These are phyloP conservation scores for Rhingia rostrata DNA, from an alignment of 2,888 invertebrate genomes.

Conservation along the genomic window DNA sequence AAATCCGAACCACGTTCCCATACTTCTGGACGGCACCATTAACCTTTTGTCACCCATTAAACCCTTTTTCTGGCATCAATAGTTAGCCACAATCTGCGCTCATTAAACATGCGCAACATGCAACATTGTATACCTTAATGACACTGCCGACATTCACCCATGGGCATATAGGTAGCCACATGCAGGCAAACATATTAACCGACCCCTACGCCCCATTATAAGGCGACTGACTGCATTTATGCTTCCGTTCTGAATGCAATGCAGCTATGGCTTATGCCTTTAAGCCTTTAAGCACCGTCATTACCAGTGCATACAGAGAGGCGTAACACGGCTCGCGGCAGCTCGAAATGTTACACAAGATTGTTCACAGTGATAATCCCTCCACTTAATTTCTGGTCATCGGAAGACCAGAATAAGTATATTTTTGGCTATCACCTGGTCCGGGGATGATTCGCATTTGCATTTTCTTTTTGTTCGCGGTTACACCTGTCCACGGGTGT, in stretches of 20 bases:
- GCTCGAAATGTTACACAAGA: conserved; percentile 59
- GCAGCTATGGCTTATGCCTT: conserved; percentile 31
- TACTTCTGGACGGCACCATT: conserved; percentile 46
- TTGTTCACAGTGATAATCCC: conserved; percentile 62
- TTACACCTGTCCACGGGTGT: conserved; percentile 68
- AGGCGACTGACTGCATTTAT: conserved; percentile 46
- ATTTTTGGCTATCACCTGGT: conserved; percentile 57
- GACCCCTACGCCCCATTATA: conserved; percentile 33
- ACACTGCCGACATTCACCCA: conserved; percentile 11
- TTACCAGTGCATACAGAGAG: conserved; percentile 64
- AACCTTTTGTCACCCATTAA: conserved; percentile 53
- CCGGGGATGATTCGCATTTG: conserved; percentile 64
- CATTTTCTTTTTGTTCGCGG: conserved; percentile 59
- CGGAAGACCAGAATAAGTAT: conserved; percentile 7
- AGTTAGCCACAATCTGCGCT: conserved; percentile 10
- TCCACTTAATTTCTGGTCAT: conserved; percentile 33
- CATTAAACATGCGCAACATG: conserved; percentile 57
- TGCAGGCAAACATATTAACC: conserved; percentile 19
- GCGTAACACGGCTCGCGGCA: conserved; percentile 55
- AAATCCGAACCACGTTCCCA: conserved; percentile 22
- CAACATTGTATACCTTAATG: conserved; percentile 22
- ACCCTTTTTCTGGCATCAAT: conserved; percentile 28
- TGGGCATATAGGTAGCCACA: conserved; percentile 13
- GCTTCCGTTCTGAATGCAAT: conserved; percentile 64
- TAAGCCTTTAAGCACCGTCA: conserved; percentile 59